Conservation (phyloP, 2,113 vertebrate species). For the Apteryx owenii region DNA sequence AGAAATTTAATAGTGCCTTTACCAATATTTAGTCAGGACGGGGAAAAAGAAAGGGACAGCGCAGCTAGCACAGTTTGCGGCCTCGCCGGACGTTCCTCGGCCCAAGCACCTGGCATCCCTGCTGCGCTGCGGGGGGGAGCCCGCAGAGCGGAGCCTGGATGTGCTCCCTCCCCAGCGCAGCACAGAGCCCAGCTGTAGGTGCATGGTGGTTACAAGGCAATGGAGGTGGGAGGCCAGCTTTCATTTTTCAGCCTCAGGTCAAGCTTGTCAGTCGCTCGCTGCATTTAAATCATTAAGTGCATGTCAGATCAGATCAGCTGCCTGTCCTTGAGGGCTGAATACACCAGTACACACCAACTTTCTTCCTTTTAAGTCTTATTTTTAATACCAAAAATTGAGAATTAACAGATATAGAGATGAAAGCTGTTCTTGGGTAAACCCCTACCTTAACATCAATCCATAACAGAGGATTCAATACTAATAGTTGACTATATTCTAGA, state of each 20-base stretch:
- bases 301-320: neutral
- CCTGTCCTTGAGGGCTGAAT: neutral
- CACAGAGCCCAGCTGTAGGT: neutral
- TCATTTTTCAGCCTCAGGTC: neutral
- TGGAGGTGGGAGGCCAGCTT: neutral
- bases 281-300: neutral
- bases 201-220: neutral
- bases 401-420: neutral
- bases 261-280: neutral
- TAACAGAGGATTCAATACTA: neutral
- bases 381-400: neutral
- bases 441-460: neutral
- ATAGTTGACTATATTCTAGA: neutral
- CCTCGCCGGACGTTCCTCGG: neutral
- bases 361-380: neutral
- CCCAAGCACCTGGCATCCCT: rapidly evolving
- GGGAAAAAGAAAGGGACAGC: neutral
- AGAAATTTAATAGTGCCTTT: neutral
- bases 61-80: neutral
- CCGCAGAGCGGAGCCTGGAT: rapidly evolving
- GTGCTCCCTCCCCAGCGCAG: rapidly evolving
- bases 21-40: neutral
- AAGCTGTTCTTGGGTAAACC: neutral
- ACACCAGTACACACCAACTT: neutral
- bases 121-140: rapidly evolving